These are phyloP conservation scores for Creontiades dilutus DNA, from an alignment of 2,888 invertebrate species.

Conservation along the genomic window DNA sequence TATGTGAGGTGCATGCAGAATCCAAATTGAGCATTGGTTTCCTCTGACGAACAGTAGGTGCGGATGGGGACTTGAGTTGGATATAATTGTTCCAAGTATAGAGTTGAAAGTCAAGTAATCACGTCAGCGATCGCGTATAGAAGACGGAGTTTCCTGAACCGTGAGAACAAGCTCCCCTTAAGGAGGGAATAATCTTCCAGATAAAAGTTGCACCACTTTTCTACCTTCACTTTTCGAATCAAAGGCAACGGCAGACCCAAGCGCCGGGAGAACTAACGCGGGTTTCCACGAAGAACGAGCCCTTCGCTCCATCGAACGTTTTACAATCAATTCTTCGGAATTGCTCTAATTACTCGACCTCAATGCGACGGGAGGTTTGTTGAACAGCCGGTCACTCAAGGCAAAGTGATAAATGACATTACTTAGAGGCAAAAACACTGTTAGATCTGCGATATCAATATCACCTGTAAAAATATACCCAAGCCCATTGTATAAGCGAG, in stretches of 20 bases:
- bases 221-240: background rate
- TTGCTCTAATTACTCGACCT: background rate
- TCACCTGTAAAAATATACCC: background rate
- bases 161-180: background rate
- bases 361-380: background rate
- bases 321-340: background rate
- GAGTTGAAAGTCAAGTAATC: background rate
- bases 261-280: background rate
- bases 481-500: no score
- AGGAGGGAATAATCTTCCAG: background rate
- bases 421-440: background rate
- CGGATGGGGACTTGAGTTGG: no score
- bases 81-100: background rate
- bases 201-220: conserved; percentile 1
- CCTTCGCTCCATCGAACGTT: background rate
- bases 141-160: background rate
- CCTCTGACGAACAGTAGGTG: no score
- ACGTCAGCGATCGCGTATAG: background rate
- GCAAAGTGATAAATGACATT: background rate
- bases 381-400: background rate
- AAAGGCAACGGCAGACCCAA: background rate
- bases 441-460: background rate
- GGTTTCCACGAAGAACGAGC: background rate
- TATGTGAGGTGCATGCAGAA: no score
- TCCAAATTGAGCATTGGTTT: no score